Conservation (phyloP, 37 sponge, comb jelly and placozoan genomes). For the Tethya wilhelma region DNA sequence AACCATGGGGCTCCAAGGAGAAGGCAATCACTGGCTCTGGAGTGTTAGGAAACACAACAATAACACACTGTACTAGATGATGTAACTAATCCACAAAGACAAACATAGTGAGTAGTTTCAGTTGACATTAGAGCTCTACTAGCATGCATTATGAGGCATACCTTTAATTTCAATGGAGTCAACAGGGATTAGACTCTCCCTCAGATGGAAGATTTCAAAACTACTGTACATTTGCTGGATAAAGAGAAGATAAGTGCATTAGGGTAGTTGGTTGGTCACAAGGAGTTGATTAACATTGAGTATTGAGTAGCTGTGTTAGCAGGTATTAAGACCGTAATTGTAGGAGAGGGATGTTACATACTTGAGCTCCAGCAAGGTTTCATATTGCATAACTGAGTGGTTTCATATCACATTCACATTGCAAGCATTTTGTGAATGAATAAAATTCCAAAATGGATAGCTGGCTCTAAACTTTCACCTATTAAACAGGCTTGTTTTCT, state of each 20-base stretch:
- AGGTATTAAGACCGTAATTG: background rate
- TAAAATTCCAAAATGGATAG: no score
- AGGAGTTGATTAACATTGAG: background rate
- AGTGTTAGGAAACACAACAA: background rate
- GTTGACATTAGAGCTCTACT: background rate
- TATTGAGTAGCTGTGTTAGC: background rate
- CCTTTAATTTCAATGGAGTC: constrained; percentile 97
- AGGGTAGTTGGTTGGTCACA: background rate
- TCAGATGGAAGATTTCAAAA: constrained; percentile 93
- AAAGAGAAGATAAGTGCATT: background rate
- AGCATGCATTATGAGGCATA: constrained; percentile 6
- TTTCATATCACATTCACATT: background rate
- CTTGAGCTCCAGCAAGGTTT: constrained; percentile 1
- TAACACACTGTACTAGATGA: background rate
- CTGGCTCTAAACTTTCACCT: background rate
- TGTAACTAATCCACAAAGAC: background rate
- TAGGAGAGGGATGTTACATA: background rate
- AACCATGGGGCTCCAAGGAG: constrained; percentile 89
- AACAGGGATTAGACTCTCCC: constrained; percentile 92
- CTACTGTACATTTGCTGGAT: constrained; percentile 70
- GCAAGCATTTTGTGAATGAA: no score
- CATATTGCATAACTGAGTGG: background rate
- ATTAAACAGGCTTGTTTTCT: no score
- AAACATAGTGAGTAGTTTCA: background rate
- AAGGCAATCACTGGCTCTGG: constrained; percentile 74